Percentiles rank a stretch among this genome's conserved stretches.
phyloP scores from a whole-genome alignment of 2,888 invertebrate species.

The Lycocerus yunnanus region DNA sequence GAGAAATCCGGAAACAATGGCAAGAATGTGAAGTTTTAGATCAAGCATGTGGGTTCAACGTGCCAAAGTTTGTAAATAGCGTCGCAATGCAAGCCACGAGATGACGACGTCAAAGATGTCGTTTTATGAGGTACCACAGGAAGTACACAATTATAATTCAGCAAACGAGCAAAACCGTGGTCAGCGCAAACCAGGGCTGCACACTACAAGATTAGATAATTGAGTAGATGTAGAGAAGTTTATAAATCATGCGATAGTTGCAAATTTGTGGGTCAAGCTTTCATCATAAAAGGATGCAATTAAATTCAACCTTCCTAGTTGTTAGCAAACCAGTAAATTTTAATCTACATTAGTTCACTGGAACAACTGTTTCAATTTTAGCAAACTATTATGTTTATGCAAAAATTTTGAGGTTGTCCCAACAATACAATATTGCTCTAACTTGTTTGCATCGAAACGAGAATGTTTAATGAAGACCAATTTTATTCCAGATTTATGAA shows the following conservation, averaged over 20 bases:
- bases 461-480: not conserved
- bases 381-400: not conserved
- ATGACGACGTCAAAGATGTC: constrained; percentile 1
- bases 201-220: constrained; percentile 23
- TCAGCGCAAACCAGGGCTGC: constrained; percentile 17
- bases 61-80: constrained; percentile 26
- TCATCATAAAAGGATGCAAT: constrained; percentile 1
- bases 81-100: constrained; percentile 13
- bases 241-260: constrained; percentile 25
- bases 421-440: not conserved
- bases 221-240: constrained; percentile 12
- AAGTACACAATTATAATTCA: constrained; percentile 28
- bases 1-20: constrained; percentile 25
- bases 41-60: constrained; percentile 26
- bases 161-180: constrained; percentile 25
- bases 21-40: constrained; percentile 25
- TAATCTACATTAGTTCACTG: not conserved
- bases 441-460: not conserved
- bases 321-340: not conserved
- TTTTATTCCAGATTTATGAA: too few relatives aligned
- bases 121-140: constrained; percentile 15
- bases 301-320: not conserved
- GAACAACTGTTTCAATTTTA: not conserved
- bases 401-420: not conserved
- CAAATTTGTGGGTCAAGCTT: constrained; percentile 26